Percentiles rank a stretch among this genome's conserved stretches.
Evolutionary conservation across 2,888 invertebrate species (phyloP).

Genomic region (Campoplex capitator): DNA sequence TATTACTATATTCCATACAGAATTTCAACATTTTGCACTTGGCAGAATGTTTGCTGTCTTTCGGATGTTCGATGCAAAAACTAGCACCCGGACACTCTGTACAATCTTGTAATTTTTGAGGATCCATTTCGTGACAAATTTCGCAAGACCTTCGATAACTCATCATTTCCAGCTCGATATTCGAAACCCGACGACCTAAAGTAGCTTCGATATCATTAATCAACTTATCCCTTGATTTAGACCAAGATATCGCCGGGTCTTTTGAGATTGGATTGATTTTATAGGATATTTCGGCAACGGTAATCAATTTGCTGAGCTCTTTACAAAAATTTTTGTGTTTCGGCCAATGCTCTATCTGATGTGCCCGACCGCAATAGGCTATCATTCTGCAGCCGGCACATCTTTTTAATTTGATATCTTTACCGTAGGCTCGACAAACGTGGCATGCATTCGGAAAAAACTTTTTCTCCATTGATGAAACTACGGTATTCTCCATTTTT

Average conservation of each 20-base stretch:
- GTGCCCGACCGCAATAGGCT: too few relatives aligned
- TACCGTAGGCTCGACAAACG: slow-evolving; percentile 68
- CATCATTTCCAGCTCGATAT: slow-evolving; percentile 75
- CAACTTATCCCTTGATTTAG: slow-evolving; percentile 73
- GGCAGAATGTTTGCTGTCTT: too few relatives aligned
- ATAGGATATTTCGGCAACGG: background rate
- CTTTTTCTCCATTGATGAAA: background rate
- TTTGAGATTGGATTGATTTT: too few relatives aligned
- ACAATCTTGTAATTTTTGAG: too few relatives aligned
- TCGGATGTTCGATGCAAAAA: slow-evolving; percentile 75
- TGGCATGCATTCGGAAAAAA: slow-evolving; percentile 77
- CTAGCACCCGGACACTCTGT: too few relatives aligned
- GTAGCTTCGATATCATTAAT: slow-evolving; percentile 69
- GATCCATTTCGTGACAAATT: too few relatives aligned
- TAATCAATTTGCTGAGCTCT: slow-evolving; percentile 20
- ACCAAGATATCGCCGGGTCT: slow-evolving; percentile 68
- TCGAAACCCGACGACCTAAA: slow-evolving; percentile 70
- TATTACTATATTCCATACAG: slow-evolving; percentile 68
- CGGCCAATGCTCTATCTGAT: too few relatives aligned
- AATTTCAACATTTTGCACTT: slow-evolving; percentile 67
- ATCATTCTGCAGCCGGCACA: slow-evolving; percentile 66
- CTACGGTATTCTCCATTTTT: too few relatives aligned
- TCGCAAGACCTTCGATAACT: too few relatives aligned
- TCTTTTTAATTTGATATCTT: slow-evolving; percentile 75
- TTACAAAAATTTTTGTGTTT: too few relatives aligned